Evolutionary conservation across 2,888 invertebrate species (phyloP).

Genomic region (Drosophila tripunctata): DNA sequence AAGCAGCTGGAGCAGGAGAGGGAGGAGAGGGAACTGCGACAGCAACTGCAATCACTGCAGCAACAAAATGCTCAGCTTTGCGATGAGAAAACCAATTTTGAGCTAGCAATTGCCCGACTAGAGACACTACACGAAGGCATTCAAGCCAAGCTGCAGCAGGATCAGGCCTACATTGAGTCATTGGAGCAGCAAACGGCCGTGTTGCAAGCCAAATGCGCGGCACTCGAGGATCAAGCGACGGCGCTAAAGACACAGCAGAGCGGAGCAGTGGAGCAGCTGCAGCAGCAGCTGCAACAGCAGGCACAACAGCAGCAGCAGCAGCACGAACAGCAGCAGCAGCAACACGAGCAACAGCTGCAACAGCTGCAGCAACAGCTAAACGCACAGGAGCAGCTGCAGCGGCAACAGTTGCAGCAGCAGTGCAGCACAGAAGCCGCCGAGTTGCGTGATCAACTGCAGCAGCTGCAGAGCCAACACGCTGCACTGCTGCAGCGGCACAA

Average conservation of each 20-base stretch:
- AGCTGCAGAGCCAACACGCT: conserved; percentile 85
- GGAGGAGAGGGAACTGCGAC: conserved; percentile 29
- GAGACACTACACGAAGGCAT: conserved; percentile 82
- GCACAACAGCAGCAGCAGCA: conserved; percentile 87
- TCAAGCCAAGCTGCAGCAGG: conserved; percentile 89
- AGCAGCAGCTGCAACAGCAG: conserved; percentile 86
- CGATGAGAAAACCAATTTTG: conserved; percentile 77
- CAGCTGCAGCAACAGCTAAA: too few species aligned
- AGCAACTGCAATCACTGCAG: conserved; percentile 53
- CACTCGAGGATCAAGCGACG: conserved; percentile 88
- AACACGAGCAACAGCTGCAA: conserved; percentile 87
- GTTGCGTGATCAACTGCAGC: too few species aligned
- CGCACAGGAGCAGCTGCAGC: conserved; percentile 88
- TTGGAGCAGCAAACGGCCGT: conserved; percentile 88
- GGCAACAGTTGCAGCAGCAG: conserved; percentile 86
- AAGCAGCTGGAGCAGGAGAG: conserved; percentile 15
- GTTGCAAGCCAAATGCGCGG: conserved; percentile 87
- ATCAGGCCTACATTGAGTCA: conserved; percentile 90
- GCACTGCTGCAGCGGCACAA: conserved; percentile 83
- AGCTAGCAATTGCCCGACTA: conserved; percentile 73
- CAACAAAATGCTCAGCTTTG: conserved; percentile 60
- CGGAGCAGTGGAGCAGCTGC: conserved; percentile 87
- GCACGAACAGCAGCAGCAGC: conserved; percentile 87
- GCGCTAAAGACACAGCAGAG: conserved; percentile 87
- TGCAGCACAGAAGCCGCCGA: conserved; percentile 85